Evolutionary conservation across 2,113 vertebrate genomes (phyloP).

Genomic region (Mesitornis unicolor): DNA sequence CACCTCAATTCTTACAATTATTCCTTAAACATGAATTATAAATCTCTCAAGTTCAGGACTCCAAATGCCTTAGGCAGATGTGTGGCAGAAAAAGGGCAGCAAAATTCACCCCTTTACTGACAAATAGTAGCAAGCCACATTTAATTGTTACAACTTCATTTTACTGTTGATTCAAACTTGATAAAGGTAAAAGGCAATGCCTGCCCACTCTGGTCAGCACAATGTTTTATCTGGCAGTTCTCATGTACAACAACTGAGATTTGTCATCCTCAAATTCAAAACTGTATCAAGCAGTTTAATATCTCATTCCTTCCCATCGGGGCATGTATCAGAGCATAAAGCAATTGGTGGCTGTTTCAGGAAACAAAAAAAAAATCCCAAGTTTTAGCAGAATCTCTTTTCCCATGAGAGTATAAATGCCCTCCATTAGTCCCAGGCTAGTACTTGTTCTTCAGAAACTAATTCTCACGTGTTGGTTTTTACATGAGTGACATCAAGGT

Average conservation of each 20-base stretch:
- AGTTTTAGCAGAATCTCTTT: not conserved
- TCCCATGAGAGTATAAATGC: not conserved
- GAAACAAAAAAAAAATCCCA: no score
- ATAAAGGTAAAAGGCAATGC: not conserved
- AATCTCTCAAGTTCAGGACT: not conserved
- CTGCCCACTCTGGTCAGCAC: not conserved
- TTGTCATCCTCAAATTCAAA: not conserved
- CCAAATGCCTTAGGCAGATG: accelerated
- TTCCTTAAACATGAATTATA: not conserved
- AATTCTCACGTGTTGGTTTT: not conserved
- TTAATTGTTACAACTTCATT: not conserved
- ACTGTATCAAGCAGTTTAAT: not conserved
- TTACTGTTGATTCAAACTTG: not conserved
- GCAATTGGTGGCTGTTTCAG: not conserved
- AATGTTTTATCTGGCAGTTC: not conserved
- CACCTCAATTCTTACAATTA: not conserved
- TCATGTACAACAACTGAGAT: not conserved
- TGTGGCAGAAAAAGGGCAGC: not conserved
- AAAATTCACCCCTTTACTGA: not conserved
- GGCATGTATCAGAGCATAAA: not conserved
- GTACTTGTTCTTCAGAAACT: not conserved
- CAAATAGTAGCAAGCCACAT: not conserved
- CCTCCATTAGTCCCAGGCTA: not conserved
- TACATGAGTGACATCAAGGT: not conserved
- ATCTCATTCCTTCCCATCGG: not conserved